These are phyloP conservation scores for Drosophila cracens DNA, from an alignment of 2,888 invertebrate genomes.

Conservation along the genomic window DNA sequence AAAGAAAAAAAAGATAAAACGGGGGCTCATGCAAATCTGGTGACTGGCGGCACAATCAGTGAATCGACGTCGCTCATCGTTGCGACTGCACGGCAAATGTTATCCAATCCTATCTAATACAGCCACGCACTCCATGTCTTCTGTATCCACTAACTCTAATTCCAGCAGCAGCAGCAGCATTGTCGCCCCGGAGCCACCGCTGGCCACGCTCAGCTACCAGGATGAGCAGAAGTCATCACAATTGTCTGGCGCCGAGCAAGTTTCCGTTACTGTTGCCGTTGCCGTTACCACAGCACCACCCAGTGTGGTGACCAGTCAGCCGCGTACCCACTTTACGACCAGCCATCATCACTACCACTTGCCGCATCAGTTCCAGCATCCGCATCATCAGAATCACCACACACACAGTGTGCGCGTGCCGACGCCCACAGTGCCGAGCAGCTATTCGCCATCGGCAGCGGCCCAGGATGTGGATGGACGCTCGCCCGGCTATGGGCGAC, in stretches of 20 bases:
- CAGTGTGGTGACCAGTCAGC: conserved; percentile 65
- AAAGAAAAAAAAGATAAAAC: conserved; percentile 7
- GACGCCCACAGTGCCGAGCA: conserved; percentile 79
- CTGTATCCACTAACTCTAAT: conserved; percentile 51
- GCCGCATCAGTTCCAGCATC: conserved; percentile 84
- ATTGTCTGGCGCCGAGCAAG: background rate
- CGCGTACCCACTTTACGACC: conserved; percentile 78
- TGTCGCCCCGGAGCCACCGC: conserved; percentile 22
- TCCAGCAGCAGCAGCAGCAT: conserved; percentile 43
- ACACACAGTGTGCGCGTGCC: conserved; percentile 81
- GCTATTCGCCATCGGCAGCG: conserved; percentile 55
- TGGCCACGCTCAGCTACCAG: conserved; percentile 70
- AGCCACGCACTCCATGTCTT: conserved; percentile 46
- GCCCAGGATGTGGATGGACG: conserved; percentile 36
- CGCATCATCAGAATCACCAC: conserved; percentile 83
- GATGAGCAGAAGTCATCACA: conserved; percentile 57
- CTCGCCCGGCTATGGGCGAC: conserved; percentile 47
- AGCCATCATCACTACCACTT: conserved; percentile 83
- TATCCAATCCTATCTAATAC: conserved; percentile 20
- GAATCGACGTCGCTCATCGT: conserved; percentile 56
- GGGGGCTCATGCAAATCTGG: conserved; percentile 42
- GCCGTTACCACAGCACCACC: conserved; percentile 9
- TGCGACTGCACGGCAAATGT: conserved; percentile 41
- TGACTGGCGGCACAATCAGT: conserved; percentile 50
- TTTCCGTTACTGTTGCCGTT: conserved; percentile 12